These are phyloP conservation scores for Neoitamus cyanurus DNA, from an alignment of 2,888 invertebrate genomes.

Conservation along the genomic window DNA sequence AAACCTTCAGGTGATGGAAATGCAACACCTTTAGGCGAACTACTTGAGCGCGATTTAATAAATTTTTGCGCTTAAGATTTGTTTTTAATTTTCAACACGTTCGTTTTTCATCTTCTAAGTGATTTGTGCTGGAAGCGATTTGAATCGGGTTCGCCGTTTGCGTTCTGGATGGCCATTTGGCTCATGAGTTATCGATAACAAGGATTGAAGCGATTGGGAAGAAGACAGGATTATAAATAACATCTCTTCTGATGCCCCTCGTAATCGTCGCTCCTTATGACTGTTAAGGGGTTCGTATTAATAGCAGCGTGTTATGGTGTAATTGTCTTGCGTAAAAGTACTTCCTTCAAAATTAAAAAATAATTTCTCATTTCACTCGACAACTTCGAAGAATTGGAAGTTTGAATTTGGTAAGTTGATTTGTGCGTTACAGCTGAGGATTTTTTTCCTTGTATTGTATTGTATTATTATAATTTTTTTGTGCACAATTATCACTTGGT, in stretches of 20 bases:
- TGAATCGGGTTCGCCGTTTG: constrained; percentile 11
- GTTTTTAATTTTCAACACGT: constrained; percentile 68
- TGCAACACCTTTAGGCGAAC: constrained; percentile 44
- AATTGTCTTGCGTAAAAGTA: background rate
- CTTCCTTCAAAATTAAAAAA: background rate
- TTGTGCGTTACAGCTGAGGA: too few relatives aligned
- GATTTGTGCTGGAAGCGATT: constrained; percentile 33
- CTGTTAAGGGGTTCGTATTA: background rate
- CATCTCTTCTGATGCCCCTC: background rate
- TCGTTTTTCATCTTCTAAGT: constrained; percentile 62
- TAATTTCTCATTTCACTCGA: background rate
- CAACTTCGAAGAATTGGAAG: too few relatives aligned
- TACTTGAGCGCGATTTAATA: constrained; percentile 42
- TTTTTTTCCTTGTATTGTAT: too few relatives aligned
- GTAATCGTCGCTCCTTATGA: constrained; percentile 17
- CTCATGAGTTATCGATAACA: constrained; percentile 27
- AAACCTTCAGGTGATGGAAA: constrained; percentile 38
- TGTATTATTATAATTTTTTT: too few relatives aligned
- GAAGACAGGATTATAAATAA: constrained; percentile 7
- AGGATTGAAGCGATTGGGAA: background rate
- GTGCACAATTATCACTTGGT: too few relatives aligned
- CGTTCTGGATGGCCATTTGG: background rate
- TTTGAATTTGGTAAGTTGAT: too few relatives aligned
- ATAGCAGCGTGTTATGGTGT: background rate
- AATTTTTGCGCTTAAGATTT: constrained; percentile 59